Base-by-base conservation (phyloP, 2,113 vertebrate genomes). In the Peromyscus maniculatus region DNA sequence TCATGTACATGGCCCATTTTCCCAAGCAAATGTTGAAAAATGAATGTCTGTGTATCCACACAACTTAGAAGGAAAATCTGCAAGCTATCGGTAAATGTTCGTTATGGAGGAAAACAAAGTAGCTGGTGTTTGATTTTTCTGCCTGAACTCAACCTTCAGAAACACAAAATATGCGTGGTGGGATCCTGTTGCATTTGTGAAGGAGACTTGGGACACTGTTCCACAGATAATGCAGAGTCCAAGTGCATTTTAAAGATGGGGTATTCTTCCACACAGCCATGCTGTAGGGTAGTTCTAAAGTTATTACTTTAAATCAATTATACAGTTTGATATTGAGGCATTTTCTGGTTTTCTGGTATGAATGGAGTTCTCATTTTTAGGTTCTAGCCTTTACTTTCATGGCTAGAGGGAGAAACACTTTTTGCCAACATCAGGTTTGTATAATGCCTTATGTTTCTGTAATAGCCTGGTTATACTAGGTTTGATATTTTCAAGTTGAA, bases 231-330 rank as follows among this genome's bases (percentile, higher is more conserved):
- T 1, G 39, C 24, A 36, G 59, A 87, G 19, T 71, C 26, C 8
- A 66, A 86, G 15, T 75, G 57, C 24, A n/a, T 67, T 71, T 19
- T 59, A 87, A 49, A 84, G 69, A 87, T 15, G 52, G 43, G 33
- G n/a, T 74, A 79, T 80, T 89, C 24, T 89, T 84, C 67, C 31
- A 82, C 36, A 69, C 43, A 91, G 55, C 9, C 2, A 9, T 43
- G 19, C 74, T 67, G 7, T 26, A 17, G 62, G 62, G 8, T 79
- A 59, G 49, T 84, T 91, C 49, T 46, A 79, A 62, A 75, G 79
- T 19, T 71, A 92, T 84, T 92, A n/a, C 72, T 62, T 89, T 93
- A 57, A 95, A 75, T 74, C 80, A 80, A 52, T 80, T 57, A 57
- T 46, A 64, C 69, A 79, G 64, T 52, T 82, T 96, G n/a, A 75